A percentile compares a stretch with the other conserved stretches of the same genome.
These are phyloP conservation scores for Bettongia penicillata DNA, from an alignment of 2,113 vertebrate genomes.

Conservation along the genomic window DNA sequence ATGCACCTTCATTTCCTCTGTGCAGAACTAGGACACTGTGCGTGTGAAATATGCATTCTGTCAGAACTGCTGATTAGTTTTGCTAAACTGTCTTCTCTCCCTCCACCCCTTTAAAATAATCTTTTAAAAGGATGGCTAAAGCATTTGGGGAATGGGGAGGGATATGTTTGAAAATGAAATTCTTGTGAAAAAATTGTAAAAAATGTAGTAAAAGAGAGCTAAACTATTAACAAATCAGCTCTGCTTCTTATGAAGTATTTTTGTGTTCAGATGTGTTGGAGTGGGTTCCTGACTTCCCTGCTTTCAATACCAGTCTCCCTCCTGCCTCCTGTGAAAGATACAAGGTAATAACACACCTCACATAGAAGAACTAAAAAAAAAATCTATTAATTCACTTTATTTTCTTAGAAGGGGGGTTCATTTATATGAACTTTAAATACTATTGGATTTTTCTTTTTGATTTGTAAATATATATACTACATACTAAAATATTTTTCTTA, in stretches of 20 bases:
- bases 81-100: neutral
- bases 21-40: neutral
- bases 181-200: neutral
- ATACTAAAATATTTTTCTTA: neutral
- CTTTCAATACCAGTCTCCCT: conserved; percentile 92
- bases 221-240: neutral
- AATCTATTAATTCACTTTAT: neutral
- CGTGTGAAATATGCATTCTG: neutral
- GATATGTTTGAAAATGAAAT: neutral
- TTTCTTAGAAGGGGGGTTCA: neutral
- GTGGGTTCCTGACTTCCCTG: conserved; percentile 85
- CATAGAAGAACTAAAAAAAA: neutral
- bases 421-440: neutral
- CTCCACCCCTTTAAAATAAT: neutral
- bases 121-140: neutral
- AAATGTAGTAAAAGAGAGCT: neutral
- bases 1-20: neutral
- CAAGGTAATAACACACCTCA: conserved; percentile 86
- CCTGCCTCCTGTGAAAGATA: conserved; percentile 92
- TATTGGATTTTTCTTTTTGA: neutral
- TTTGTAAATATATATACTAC: neutral
- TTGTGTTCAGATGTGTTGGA: conserved; percentile 93
- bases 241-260: conserved; percentile 46
- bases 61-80: neutral
- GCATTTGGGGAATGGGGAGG: neutral